Evolutionary conservation across 2,113 vertebrate species (phyloP).

Genomic region (Prochilodus magdalenae): DNA sequence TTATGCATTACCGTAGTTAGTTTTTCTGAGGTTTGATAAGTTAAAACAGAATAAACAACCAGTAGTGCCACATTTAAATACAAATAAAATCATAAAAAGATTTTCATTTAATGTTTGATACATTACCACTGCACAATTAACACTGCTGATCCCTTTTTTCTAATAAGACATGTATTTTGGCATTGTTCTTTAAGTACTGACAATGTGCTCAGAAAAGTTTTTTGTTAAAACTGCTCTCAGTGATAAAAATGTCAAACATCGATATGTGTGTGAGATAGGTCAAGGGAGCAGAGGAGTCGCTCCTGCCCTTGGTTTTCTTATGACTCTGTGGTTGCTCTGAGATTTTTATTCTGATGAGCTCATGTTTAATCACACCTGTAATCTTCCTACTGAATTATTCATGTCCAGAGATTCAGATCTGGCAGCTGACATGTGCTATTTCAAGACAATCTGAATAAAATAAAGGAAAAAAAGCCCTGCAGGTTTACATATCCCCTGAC

Average conservation of each 20-base stretch:
- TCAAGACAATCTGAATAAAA: slow-evolving; percentile 58
- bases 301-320: background rate
- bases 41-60: too few species aligned
- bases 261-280: background rate
- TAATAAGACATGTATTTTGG: too few species aligned
- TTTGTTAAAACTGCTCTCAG: too few species aligned
- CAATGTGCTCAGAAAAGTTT: too few species aligned
- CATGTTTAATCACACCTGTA: slow-evolving; percentile 64
- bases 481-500: slow-evolving; percentile 8
- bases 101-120: too few species aligned
- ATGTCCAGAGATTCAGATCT: slow-evolving; percentile 54
- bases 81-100: too few species aligned
- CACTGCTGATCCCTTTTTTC: too few species aligned
- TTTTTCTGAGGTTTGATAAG: too few species aligned
- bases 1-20: too few species aligned
- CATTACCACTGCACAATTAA: too few species aligned
- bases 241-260: background rate
- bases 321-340: background rate
- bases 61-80: too few species aligned
- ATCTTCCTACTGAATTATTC: slow-evolving; percentile 62
- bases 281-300: background rate
- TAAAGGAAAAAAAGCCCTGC: slow-evolving; percentile 27
- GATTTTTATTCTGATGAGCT: slow-evolving; percentile 54
- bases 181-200: too few species aligned
- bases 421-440: slow-evolving; percentile 58